Evolutionary conservation across 2,113 vertebrate genomes (phyloP).

Genomic region (Trochalopteron elliotii): DNA sequence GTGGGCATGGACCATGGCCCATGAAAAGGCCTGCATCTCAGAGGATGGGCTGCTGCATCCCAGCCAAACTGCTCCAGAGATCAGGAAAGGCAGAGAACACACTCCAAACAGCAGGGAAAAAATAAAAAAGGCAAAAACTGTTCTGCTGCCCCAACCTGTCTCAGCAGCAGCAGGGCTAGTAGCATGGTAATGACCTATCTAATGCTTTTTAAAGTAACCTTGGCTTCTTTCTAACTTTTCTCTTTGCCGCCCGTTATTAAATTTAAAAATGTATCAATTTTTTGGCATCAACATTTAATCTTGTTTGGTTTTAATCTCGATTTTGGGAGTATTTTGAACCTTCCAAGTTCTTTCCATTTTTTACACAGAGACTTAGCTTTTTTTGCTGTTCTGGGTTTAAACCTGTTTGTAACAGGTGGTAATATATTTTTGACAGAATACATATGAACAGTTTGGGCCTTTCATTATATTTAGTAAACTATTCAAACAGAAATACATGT

Average conservation of each 20-base stretch:
- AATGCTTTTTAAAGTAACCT: neutral
- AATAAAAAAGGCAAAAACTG: neutral
- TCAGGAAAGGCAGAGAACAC: neutral
- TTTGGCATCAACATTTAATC: neutral
- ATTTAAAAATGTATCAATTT: neutral
- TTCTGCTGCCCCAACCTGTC: fast-evolving
- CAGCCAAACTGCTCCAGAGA: neutral
- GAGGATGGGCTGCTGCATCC: neutral
- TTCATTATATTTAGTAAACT: neutral
- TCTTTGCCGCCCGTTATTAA: neutral
- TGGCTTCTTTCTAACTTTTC: neutral
- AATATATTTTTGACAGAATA: neutral
- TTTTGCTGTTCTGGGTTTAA: neutral
- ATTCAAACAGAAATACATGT: neutral
- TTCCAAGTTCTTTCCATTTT: neutral
- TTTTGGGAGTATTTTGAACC: neutral
- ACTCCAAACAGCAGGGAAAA: neutral
- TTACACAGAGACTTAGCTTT: neutral
- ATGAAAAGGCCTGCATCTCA: neutral
- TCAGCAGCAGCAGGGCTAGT: neutral
- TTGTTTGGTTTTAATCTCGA: neutral
- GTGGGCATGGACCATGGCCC: fast-evolving
- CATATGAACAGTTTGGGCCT: neutral
- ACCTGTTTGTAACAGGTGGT: neutral
- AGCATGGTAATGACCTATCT: neutral